Conservation (phyloP, 2,113 vertebrate genomes). For the Odontophorus gujanensis region DNA sequence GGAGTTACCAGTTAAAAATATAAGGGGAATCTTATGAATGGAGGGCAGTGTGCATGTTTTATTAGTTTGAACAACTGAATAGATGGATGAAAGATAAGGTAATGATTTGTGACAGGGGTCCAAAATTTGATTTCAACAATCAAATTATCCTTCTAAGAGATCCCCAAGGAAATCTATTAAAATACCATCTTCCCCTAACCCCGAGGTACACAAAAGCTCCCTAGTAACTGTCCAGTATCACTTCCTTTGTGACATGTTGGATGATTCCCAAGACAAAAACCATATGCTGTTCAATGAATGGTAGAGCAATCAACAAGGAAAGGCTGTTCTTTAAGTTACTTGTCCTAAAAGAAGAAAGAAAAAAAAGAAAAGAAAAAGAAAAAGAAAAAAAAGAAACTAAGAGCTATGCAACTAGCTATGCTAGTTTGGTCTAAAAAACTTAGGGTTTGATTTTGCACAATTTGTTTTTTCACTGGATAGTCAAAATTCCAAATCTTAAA, state of each 20-base stretch:
- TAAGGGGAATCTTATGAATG: conserved; percentile 75
- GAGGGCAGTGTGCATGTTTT: conserved; percentile 71
- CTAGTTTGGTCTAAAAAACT: not conserved
- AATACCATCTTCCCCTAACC: conserved; percentile 70
- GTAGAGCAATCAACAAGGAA: conserved; percentile 44
- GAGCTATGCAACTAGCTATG: not conserved
- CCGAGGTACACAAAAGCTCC: conserved; percentile 73
- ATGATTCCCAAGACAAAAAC: conserved; percentile 73
- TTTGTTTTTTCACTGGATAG: not conserved
- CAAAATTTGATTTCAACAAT: conserved; percentile 84
- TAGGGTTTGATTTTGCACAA: not conserved
- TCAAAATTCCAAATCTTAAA: not conserved
- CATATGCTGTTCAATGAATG: conserved; percentile 67
- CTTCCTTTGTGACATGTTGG: conserved; percentile 65
- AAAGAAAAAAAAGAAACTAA: not conserved
- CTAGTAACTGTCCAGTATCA: conserved; percentile 67
- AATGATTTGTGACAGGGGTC: conserved; percentile 83
- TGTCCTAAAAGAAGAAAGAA: not conserved
- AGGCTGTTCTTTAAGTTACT: conserved; percentile 48
- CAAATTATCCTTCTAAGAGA: conserved; percentile 80
- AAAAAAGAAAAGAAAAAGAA: not conserved
- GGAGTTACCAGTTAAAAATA: conserved; percentile 71
- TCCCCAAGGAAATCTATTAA: conserved; percentile 81
- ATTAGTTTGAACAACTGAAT: conserved; percentile 79
- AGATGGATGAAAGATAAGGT: conserved; percentile 81